Conservation (phyloP, 2,888 invertebrate genomes). For the Eremobia ochroleuca region DNA sequence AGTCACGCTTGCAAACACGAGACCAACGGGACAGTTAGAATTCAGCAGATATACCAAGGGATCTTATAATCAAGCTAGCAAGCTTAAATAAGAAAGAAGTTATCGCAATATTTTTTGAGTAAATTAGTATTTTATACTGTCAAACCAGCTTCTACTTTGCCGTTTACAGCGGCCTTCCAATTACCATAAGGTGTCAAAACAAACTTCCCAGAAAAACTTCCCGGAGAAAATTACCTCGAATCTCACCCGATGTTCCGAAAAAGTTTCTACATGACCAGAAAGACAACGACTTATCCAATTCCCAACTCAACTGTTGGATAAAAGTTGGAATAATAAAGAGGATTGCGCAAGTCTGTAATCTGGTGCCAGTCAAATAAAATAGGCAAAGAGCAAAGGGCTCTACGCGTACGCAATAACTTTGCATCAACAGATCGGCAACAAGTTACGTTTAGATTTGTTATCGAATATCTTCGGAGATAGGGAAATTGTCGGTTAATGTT, state of each 20-base stretch:
- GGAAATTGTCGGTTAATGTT: slow-evolving; percentile 11
- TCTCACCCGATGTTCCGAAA: slow-evolving; percentile 20
- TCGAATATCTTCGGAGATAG: slow-evolving; percentile 34
- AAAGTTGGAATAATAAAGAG: slow-evolving; percentile 21
- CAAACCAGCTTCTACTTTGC: no score
- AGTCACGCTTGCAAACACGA: neutral
- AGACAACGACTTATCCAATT: slow-evolving; percentile 23
- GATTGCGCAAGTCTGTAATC: slow-evolving; percentile 32
- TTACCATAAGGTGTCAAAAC: slow-evolving; percentile 21
- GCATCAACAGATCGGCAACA: slow-evolving; percentile 39
- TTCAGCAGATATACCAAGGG: neutral
- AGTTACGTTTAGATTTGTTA: slow-evolving; percentile 40
- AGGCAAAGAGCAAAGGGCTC: slow-evolving; percentile 40
- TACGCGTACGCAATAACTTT: slow-evolving; percentile 33
- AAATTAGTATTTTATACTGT: neutral
- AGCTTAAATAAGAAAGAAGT: neutral
- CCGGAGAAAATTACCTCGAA: slow-evolving; percentile 20
- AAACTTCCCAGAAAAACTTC: slow-evolving; percentile 8
- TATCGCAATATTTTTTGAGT: neutral
- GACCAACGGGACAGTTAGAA: neutral
- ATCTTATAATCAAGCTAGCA: neutral
- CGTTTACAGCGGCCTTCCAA: slow-evolving; percentile 6
- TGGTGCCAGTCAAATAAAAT: slow-evolving; percentile 40
- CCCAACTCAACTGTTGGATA: slow-evolving; percentile 20
- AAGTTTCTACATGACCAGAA: slow-evolving; percentile 46